Percentiles rank a stretch among this genome's conserved stretches.
These are phyloP conservation scores for Dendronephthya gigantea DNA, from an alignment of 64 coral and sea anemone species.

Conservation along the genomic window DNA sequence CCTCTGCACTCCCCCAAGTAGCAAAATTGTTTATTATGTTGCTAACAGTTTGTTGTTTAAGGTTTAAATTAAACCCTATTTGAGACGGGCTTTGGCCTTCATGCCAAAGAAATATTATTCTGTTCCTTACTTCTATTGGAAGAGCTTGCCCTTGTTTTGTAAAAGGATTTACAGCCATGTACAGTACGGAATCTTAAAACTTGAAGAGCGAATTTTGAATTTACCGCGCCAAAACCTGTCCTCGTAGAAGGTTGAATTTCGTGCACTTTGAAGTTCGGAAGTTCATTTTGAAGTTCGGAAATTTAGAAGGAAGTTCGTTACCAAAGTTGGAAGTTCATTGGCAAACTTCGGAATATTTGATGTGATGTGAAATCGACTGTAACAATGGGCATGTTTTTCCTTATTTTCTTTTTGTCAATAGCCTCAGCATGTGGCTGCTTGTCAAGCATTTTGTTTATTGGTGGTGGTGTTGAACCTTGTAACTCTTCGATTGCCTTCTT, in stretches of 20 bases:
- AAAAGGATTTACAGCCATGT: not conserved
- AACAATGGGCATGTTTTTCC: not conserved
- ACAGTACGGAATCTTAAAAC: not conserved
- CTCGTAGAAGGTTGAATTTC: not conserved
- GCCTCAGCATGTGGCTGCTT: not conserved
- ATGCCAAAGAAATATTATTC: not conserved
- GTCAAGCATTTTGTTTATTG: not conserved
- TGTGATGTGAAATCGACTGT: too few relatives aligned
- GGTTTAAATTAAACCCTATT: not conserved
- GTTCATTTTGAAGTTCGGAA: not conserved
- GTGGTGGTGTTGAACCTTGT: not conserved
- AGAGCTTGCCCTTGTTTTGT: conserved; percentile 17
- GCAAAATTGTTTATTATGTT: conserved; percentile 10
- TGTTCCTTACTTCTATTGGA: conserved; percentile 1
- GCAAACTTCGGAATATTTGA: not conserved
- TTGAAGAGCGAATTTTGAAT: not conserved
- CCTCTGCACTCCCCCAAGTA: not conserved
- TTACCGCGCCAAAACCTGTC: not conserved
- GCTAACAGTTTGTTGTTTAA: not conserved
- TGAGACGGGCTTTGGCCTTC: conserved; percentile 1
- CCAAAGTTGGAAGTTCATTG: not conserved
- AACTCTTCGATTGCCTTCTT: not conserved
- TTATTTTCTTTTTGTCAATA: not conserved
- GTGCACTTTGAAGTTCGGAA: not conserved
- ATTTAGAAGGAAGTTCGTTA: not conserved